Conservation (phyloP, 2,888 invertebrate species). For the Acronicta psi region DNA sequence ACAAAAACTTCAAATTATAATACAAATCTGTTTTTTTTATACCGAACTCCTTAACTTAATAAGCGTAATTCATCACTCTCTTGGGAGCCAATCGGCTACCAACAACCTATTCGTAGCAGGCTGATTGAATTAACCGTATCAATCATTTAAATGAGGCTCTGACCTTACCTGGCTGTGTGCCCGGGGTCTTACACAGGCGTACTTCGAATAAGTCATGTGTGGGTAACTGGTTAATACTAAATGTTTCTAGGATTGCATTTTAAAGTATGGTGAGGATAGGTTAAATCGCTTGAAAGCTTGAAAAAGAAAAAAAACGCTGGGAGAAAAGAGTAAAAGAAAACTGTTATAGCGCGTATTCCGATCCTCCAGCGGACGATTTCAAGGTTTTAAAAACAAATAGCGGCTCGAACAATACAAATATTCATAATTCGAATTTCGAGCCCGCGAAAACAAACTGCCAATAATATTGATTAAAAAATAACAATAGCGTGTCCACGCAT, state of each 20-base stretch:
- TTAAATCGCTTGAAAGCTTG: not conserved
- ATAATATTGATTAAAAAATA: constrained; percentile 59
- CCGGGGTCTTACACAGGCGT: constrained; percentile 5
- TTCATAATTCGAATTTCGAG: constrained; percentile 41
- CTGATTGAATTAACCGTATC: constrained; percentile 82
- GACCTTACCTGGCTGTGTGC: constrained; percentile 46
- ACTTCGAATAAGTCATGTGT: constrained; percentile 9
- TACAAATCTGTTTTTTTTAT: constrained; percentile 60
- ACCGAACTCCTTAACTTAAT: constrained; percentile 60
- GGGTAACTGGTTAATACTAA: constrained; percentile 14
- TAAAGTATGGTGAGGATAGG: not conserved
- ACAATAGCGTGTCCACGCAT: constrained; percentile 77
- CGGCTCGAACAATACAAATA: constrained; percentile 35
- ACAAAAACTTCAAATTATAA: constrained; percentile 48
- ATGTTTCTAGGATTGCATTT: not conserved
- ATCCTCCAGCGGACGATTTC: too few relatives aligned
- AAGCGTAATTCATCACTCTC: constrained; percentile 73
- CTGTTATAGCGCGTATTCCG: too few relatives aligned
- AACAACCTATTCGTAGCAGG: constrained; percentile 61
- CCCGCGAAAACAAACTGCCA: constrained; percentile 57
- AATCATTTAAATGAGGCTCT: constrained; percentile 76
- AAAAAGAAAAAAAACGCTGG: too few relatives aligned
- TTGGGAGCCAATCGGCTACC: constrained; percentile 74
- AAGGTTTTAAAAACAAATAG: constrained; percentile 18
- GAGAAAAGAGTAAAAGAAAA: too few relatives aligned